Evolutionary conservation across 64 coral and sea anemone genomes (phyloP).

Genomic region (Stichodactyla helianthus): DNA sequence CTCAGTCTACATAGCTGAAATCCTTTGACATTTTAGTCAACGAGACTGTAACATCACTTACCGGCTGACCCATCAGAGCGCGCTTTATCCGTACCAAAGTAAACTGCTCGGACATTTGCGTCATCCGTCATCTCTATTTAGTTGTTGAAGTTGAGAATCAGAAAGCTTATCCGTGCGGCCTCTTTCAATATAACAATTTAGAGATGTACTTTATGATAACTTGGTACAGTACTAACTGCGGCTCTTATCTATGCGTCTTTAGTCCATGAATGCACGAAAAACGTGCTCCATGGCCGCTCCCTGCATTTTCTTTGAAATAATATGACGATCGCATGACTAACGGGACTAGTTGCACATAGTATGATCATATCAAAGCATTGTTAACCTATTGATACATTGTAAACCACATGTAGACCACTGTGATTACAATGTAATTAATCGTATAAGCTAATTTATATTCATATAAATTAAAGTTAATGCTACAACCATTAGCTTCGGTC

Average conservation of each 20-base stretch:
- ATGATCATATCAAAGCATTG: background rate
- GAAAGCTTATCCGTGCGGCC: background rate
- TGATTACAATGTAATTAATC: background rate
- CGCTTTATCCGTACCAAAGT: background rate
- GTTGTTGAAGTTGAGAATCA: background rate
- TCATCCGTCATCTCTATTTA: background rate
- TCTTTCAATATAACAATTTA: background rate
- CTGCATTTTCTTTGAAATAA: background rate
- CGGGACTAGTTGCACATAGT: background rate
- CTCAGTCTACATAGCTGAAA: background rate
- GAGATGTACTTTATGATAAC: background rate
- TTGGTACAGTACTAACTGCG: background rate
- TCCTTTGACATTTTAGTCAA: background rate
- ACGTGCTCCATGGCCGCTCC: background rate
- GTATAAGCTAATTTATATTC: too few relatives aligned
- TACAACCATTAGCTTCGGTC: too few relatives aligned
- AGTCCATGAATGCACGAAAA: background rate
- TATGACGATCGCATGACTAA: background rate
- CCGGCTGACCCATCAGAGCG: background rate
- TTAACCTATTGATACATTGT: background rate
- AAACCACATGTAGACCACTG: background rate
- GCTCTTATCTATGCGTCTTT: background rate
- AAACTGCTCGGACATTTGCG: background rate
- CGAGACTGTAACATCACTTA: background rate
- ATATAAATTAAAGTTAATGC: too few relatives aligned